Base-by-base conservation (phyloP, 2,113 vertebrate genomes). In the Varanus komodoensis region DNA sequence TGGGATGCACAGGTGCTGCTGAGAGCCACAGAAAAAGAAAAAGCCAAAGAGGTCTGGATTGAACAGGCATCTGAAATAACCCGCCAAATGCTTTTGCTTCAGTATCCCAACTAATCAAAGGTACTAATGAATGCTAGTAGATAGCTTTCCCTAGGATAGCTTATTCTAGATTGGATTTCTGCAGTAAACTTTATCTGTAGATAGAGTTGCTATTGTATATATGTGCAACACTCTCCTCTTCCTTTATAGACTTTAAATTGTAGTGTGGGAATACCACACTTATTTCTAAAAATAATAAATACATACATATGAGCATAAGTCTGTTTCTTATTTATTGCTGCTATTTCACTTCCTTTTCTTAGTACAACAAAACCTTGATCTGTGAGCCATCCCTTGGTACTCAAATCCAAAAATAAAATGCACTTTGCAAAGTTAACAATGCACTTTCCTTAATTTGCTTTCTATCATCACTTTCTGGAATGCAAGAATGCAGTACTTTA, bases 391-490 rank as follows among this genome's bases (percentile, higher is more conserved):
- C 85, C 90, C 88, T 82, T 78, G 86, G 11, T 88, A 9, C 12
- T 91, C 29, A 27, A 79, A 84, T 3, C 21, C 48, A 48, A 82
- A 44, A 90, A 78, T 77, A 27, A 86, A 86, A 67, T 89, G 29
- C 38, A 64, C 44, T 83, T 84, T 85, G 23, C 82, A 50, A 38
- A 67, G 68, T 48, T 84, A 89, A 85, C 29, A 17, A 69, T 79
- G 32, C 83, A 85, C 61, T 79, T 54, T 71, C 32, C 6, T 92
- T 86, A 86, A 93, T 89, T 93, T 87, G 74, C 69, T 92, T 75
- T 84, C 79, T 82, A 21, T 9, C 67, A 87, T 87, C 50, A 86
- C 79, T 32, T 81, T 48, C 8, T 6, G 25, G 25, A 38, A 73
- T 73, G 89, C 77, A 81, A 73, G 21, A 80, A 86, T 17, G 7